These are phyloP conservation scores for Dryobotodes eremita DNA, from an alignment of 2,888 invertebrate species.

Conservation along the genomic window DNA sequence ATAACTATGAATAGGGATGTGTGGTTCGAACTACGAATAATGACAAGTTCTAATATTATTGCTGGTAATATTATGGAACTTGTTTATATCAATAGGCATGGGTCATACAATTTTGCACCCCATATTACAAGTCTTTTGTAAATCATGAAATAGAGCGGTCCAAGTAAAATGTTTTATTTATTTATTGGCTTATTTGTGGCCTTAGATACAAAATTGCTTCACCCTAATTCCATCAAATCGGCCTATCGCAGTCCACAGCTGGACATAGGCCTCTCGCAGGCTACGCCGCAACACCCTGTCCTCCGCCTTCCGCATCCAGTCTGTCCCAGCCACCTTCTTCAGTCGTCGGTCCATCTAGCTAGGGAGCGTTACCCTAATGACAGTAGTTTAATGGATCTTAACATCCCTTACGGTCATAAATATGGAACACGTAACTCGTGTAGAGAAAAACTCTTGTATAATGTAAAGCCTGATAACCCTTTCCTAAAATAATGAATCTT, in stretches of 20 bases:
- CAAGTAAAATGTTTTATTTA: background rate
- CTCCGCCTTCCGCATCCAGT: background rate
- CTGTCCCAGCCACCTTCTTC: background rate
- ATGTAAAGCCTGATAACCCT: constrained; percentile 4
- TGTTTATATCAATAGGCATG: background rate
- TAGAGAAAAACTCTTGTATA: constrained; percentile 19
- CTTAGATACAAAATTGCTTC: background rate
- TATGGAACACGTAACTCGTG: background rate
- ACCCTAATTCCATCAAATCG: background rate
- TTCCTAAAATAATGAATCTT: constrained; percentile 32
- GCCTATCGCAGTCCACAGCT: background rate
- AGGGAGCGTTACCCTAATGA: background rate
- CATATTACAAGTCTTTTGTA: background rate
- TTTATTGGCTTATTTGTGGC: background rate
- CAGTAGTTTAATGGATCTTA: background rate
- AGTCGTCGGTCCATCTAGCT: background rate
- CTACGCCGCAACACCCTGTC: background rate
- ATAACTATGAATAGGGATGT: constrained; percentile 62
- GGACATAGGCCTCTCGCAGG: background rate
- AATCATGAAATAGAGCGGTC: background rate
- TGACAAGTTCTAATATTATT: constrained; percentile 21
- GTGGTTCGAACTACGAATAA: constrained; percentile 37
- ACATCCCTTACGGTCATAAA: background rate
- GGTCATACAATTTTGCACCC: background rate
- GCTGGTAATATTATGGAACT: background rate